Evolutionary conservation across 2,113 vertebrate genomes (phyloP).

Genomic region (Geococcyx californianus): DNA sequence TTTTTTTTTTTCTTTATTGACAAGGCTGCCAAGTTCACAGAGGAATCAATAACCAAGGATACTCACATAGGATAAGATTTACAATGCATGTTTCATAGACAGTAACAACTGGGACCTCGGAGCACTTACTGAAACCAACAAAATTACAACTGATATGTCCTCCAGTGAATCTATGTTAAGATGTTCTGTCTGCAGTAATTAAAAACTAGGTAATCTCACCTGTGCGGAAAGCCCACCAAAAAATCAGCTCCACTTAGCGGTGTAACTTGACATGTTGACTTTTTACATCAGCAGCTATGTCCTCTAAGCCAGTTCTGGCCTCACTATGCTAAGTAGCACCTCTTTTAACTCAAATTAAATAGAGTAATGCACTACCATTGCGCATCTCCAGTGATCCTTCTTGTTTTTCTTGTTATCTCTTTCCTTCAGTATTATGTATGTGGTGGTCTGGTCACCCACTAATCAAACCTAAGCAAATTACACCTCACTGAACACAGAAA

Average conservation of each 20-base stretch:
- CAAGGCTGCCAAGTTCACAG: slow-evolving; percentile 48
- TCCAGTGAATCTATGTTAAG: slow-evolving; percentile 51
- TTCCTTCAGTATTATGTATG: background rate
- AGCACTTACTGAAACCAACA: slow-evolving; percentile 59
- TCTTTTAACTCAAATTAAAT: background rate
- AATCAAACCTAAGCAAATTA: background rate
- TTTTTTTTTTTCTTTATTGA: slow-evolving; percentile 20
- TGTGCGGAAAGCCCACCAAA: slow-evolving; percentile 44
- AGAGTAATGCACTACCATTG: accelerated
- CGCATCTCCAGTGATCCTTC: background rate
- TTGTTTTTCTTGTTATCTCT: background rate
- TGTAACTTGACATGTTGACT: slow-evolving; percentile 39
- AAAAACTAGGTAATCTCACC: slow-evolving; percentile 59
- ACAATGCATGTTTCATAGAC: slow-evolving; percentile 40
- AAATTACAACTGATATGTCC: slow-evolving; percentile 62
- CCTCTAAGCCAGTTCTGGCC: slow-evolving; percentile 32
- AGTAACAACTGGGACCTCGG: slow-evolving; percentile 44
- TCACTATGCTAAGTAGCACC: background rate
- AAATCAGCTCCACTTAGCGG: slow-evolving; percentile 53
- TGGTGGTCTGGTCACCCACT: background rate
- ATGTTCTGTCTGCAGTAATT: slow-evolving; percentile 52
- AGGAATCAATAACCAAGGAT: slow-evolving; percentile 52
- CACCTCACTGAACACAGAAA: background rate
- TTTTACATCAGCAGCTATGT: slow-evolving; percentile 28
- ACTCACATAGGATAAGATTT: slow-evolving; percentile 48